Evolutionary conservation across 2,797 vertebrate genomes (phyloP).

Genomic region (Pampus argenteus): DNA sequence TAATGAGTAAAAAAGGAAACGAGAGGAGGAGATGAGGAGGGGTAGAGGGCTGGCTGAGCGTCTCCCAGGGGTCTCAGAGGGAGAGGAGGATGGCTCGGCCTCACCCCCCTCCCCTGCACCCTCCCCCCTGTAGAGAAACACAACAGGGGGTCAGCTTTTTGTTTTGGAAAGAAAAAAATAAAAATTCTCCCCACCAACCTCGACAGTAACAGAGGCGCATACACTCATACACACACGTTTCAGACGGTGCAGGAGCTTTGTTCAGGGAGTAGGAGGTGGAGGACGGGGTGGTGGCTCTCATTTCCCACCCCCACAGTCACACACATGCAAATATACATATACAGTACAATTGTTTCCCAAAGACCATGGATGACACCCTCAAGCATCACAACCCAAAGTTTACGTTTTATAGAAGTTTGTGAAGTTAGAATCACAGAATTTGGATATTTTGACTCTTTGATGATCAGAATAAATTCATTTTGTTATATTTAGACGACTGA

Average conservation of each 20-base stretch:
- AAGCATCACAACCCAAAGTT: not conserved
- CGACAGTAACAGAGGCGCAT: slow-evolving; percentile 49
- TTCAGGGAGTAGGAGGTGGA: slow-evolving; percentile 20
- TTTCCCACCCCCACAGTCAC: slow-evolving; percentile 37
- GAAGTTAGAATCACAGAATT: not conserved
- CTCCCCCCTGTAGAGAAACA: slow-evolving; percentile 63
- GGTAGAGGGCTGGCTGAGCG: slow-evolving; percentile 53
- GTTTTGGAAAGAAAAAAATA: slow-evolving; percentile 53
- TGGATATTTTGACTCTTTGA: not conserved
- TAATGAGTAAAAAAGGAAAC: slow-evolving; percentile 41
- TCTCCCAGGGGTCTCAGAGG: slow-evolving; percentile 74
- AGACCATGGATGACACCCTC: no score
- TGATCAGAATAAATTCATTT: no score
- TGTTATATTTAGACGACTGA: no score
- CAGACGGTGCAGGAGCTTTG: slow-evolving; percentile 64
- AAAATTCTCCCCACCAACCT: slow-evolving; percentile 27
- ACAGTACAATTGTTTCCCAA: not conserved
- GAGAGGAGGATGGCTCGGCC: slow-evolving; percentile 61
- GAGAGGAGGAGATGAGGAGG: slow-evolving; percentile 27
- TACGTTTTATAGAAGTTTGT: not conserved
- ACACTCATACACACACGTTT: slow-evolving; percentile 46
- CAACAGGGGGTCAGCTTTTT: slow-evolving; percentile 71
- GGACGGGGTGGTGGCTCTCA: slow-evolving; percentile 20
- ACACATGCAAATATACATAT: not conserved
- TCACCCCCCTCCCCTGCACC: slow-evolving; percentile 64